Base-by-base conservation (phyloP, 1,140 invertebrate species). In the Nasonia giraulti region DNA sequence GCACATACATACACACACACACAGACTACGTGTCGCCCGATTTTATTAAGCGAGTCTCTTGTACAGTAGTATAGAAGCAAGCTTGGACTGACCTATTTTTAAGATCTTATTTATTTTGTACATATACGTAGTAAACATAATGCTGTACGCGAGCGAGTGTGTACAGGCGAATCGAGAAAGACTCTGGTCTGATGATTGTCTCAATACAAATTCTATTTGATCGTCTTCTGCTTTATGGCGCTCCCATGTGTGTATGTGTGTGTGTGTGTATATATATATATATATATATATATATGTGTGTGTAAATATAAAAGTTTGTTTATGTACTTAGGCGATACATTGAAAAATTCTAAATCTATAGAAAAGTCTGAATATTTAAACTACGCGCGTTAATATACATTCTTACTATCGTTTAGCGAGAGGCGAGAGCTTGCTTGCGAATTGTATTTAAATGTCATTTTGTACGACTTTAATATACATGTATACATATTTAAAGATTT, bases 21-120 rank as follows among this genome's bases (percentile, higher is more conserved):
- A 62, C 17, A 44, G 3, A 37, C 33, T 37, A 37, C 33, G 0
- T 6, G 33, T 44, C 40, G 12, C 40, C 8, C 12, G 75, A 77
- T 20, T 47, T 14, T n/a, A 31, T 73, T 20, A 66, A 73, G 27
- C 33, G 74, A 76, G 47, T 20, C 33, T 76, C 10, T 76, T n/a
- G 55, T n/a, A 62, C 55, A n/a, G 50, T n/a, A 62, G 55, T 33
- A 77, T 37, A 50, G 76, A 71, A 73, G 75, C 23, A 47, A 31
- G 20, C 76, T 55, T 76, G 47, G 84, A 85, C 84, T 85, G 84
- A 85, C 33, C 3, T 82, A 55, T 76, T 66, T 80, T 79, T 76
- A 20, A 82, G 76, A 82, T 77, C 62, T 10, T 85, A 85, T 83
- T 81, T 83, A 86, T 86, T 86, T 27, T 86, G 80, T 86, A 86